Conservation (phyloP, 2,888 invertebrate species). For the Spisula solida region DNA sequence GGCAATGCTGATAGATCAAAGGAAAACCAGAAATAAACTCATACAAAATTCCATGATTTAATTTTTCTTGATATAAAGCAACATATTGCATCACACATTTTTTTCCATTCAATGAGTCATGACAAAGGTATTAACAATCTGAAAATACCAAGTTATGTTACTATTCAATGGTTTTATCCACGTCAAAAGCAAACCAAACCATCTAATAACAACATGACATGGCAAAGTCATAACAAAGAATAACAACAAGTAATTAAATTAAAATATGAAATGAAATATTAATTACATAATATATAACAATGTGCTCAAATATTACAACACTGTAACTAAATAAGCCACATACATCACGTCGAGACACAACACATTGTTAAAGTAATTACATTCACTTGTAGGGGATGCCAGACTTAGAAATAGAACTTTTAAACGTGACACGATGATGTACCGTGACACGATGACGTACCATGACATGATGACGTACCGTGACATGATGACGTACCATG, state of each 20-base stretch:
- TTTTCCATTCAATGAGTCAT: conserved; percentile 21
- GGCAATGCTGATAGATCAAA: too few species aligned
- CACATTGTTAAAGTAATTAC: too few species aligned
- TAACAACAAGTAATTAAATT: conserved; percentile 22
- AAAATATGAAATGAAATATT: conserved; percentile 21
- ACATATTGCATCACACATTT: conserved; percentile 58
- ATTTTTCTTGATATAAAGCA: conserved; percentile 55
- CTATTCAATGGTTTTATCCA: neutral
- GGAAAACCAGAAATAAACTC: neutral
- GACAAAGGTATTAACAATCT: conserved; percentile 27
- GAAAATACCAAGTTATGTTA: conserved; percentile 2
- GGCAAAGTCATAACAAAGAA: conserved; percentile 18
- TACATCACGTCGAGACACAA: neutral
- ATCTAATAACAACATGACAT: neutral
- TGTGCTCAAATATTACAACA: neutral
- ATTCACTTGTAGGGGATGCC: too few species aligned
- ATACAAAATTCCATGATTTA: conserved; percentile 48
- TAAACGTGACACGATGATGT: too few species aligned
- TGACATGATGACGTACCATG: too few species aligned
- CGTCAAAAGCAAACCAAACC: neutral
- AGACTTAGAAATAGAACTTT: too few species aligned
- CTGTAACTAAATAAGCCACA: neutral
- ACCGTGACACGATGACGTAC: too few species aligned
- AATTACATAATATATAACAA: conserved; percentile 18
- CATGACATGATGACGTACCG: too few species aligned